Percentiles rank a stretch among this genome's conserved stretches.
phyloP scores from a whole-genome alignment of 2,888 invertebrate genomes.

The Polyommatus icarus region DNA sequence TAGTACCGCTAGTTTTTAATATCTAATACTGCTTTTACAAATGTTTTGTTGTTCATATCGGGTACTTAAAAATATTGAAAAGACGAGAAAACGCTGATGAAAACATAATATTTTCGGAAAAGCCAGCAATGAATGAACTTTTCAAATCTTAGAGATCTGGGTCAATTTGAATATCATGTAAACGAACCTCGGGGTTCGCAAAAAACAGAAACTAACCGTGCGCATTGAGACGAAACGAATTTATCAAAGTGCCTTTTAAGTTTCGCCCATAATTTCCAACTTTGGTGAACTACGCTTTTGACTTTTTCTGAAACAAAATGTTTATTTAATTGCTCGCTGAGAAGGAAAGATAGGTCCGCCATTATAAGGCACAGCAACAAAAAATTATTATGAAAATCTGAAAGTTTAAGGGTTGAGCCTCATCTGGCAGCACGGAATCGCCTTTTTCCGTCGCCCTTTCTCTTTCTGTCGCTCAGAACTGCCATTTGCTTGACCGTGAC shows the following conservation, averaged over 20 bases:
- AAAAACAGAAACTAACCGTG: slow-evolving; percentile 44
- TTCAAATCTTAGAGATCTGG: slow-evolving; percentile 35
- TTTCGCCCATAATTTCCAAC: slow-evolving; percentile 38
- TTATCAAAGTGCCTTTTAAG: slow-evolving; percentile 40
- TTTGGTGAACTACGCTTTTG: slow-evolving; percentile 17
- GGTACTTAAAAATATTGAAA: slow-evolving; percentile 14
- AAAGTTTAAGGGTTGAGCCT: too few relatives aligned
- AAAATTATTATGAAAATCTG: too few relatives aligned
- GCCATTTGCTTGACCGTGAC: too few relatives aligned
- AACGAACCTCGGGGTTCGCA: slow-evolving; percentile 41
- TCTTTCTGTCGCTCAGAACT: too few relatives aligned
- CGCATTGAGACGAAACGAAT: slow-evolving; percentile 47
- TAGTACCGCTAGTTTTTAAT: too few relatives aligned
- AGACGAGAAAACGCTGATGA: background rate
- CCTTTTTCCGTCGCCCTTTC: too few relatives aligned
- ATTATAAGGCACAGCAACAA: background rate
- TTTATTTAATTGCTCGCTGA: slow-evolving; percentile 2
- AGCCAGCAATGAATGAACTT: slow-evolving; percentile 30
- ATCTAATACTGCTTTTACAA: background rate
- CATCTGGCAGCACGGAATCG: too few relatives aligned
- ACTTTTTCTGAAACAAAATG: slow-evolving; percentile 19
- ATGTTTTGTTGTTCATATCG: background rate
- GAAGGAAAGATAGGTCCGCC: background rate
- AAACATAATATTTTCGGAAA: slow-evolving; percentile 21
- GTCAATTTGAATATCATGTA: slow-evolving; percentile 45